Percentiles rank a stretch among this genome's conserved stretches.
These are phyloP conservation scores for Drosophila borborema DNA, from an alignment of 2,888 invertebrate genomes.

Conservation along the genomic window DNA sequence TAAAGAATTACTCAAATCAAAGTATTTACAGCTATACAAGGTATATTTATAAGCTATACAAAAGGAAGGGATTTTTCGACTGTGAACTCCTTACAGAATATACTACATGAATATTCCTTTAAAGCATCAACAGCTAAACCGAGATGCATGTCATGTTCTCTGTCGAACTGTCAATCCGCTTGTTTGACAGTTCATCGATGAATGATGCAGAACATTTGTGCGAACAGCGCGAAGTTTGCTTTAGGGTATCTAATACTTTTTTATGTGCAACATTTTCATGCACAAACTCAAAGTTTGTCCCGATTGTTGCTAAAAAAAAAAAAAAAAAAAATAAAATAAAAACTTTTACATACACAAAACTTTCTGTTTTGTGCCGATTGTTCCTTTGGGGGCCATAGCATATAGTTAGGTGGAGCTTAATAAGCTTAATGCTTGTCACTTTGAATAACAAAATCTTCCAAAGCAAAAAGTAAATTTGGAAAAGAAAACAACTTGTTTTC, in stretches of 20 bases:
- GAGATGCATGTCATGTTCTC: background rate
- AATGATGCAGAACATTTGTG: background rate
- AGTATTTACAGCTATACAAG: no score
- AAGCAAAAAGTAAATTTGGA: background rate
- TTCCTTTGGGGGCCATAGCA: slow-evolving; percentile 1
- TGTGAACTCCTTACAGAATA: no score
- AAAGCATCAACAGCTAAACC: background rate
- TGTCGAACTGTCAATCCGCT: background rate
- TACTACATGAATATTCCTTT: background rate
- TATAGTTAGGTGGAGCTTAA: background rate
- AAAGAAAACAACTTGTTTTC: no score
- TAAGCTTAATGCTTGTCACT: slow-evolving; percentile 1
- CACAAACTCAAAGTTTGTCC: slow-evolving; percentile 3
- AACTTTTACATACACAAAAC: slow-evolving; percentile 5
- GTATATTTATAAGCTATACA: no score
- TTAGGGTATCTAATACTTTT: slow-evolving; percentile 1
- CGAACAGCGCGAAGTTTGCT: background rate
- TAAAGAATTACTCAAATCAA: no score
- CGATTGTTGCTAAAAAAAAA: background rate
- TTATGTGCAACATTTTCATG: background rate
- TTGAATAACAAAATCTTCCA: background rate
- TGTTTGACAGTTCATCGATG: slow-evolving; percentile 6
- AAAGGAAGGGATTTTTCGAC: no score
- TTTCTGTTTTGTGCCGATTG: background rate
- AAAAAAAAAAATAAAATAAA: background rate